Percentiles rank a stretch among this genome's conserved stretches.
Conservation (phyloP, 2,113 vertebrate species). For the Oophaga pumilio region DNA sequence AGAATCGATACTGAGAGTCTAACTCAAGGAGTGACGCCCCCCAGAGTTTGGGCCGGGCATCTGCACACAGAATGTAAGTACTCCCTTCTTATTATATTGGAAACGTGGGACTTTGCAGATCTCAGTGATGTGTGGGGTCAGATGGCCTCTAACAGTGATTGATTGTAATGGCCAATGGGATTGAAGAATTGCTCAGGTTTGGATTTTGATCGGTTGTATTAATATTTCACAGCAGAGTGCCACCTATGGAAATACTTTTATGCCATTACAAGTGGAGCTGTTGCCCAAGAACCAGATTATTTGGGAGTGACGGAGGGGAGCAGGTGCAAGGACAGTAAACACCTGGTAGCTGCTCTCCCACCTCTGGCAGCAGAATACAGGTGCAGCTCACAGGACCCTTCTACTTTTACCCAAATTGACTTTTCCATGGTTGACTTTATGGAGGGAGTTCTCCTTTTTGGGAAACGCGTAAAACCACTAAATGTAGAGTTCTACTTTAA, state of each 20-base stretch:
- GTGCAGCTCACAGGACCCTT: neutral
- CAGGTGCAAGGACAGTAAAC: neutral
- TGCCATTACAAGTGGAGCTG: too few species aligned
- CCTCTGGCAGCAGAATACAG: neutral
- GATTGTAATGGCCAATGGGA: too few species aligned
- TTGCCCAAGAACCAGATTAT: neutral
- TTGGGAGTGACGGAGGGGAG: neutral
- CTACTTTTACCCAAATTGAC: too few species aligned
- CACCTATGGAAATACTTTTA: too few species aligned
- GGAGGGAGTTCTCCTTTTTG: neutral
- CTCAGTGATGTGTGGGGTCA: neutral
- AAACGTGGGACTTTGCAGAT: neutral
- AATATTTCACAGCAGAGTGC: too few species aligned
- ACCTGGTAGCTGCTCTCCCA: neutral
- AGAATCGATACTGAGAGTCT: neutral
- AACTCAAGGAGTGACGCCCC: conserved; percentile 2
- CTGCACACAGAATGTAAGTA: conserved; percentile 37
- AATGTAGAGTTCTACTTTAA: neutral
- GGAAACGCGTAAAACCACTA: neutral
- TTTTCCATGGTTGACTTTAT: too few species aligned
- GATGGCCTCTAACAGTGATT: neutral
- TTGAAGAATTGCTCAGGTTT: neutral
- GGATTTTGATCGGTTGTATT: too few species aligned
- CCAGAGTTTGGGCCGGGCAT: neutral
- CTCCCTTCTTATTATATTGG: neutral